A percentile compares a stretch with the other conserved stretches of the same genome.
Conservation (phyloP, 2,888 invertebrate genomes). For the Sialis lutaria region DNA sequence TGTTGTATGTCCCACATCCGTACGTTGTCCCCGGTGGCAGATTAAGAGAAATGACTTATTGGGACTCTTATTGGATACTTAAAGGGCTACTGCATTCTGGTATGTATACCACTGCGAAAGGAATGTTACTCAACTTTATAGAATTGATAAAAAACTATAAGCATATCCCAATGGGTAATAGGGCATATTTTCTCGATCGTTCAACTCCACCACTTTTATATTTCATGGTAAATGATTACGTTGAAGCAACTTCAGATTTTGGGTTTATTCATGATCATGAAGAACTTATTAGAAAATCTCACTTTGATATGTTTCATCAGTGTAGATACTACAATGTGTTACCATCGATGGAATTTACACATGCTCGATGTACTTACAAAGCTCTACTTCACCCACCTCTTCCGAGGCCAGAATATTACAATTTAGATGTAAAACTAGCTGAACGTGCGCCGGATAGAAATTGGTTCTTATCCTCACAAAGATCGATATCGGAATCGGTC, state of each 20-base stretch:
- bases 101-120: constrained; percentile 53
- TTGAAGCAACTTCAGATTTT: constrained; percentile 38
- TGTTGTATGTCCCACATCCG: constrained; percentile 29
- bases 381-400: constrained; percentile 13
- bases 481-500: no score
- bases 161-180: constrained; percentile 65
- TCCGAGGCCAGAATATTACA: constrained; percentile 56
- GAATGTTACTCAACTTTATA: constrained; percentile 62
- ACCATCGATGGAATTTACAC: no score
- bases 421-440: constrained; percentile 39
- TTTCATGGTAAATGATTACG: constrained; percentile 54
- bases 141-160: constrained; percentile 46
- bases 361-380: no score
- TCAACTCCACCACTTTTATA: constrained; percentile 54
- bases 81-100: constrained; percentile 60
- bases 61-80: constrained; percentile 81
- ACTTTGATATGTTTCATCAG: no score
- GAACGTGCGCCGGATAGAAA: constrained; percentile 3
- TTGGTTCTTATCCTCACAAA: no score
- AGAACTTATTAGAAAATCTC: no score
- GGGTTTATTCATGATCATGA: constrained; percentile 37
- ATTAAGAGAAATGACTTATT: constrained; percentile 63
- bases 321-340: no score
- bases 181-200: constrained; percentile 58
- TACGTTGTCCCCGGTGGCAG: constrained; percentile 55